Evolutionary conservation across 2,888 invertebrate species (phyloP), one percentile per base, ranked within the genome.

Genomic region (Xestia ashworthii): DNA sequence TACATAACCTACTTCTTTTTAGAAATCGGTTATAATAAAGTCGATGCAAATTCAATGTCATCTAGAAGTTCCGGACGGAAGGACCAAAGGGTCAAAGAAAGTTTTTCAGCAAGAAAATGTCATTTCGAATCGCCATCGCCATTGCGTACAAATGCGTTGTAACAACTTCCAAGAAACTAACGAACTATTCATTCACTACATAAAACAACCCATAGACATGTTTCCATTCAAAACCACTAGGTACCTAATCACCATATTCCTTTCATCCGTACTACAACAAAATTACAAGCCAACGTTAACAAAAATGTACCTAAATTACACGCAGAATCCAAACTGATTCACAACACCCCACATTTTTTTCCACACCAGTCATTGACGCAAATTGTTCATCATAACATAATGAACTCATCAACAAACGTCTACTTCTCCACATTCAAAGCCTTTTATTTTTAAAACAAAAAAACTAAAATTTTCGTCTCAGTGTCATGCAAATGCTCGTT

Each of bases 351-450:
- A 87, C 64, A 81, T 78, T 84, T 81, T 48, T 76, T 80, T 76
- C 53, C 75, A 74, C 65, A n/a, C 25, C 58, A 71, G 53, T 50
- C 46, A 82, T 83, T 80, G 80, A 87, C 82, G 82, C 62, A 87
- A 80, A 87, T 80, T 82, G 85, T 88, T 78, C 76, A 81, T 72
- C 68, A 87, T 85, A 87, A 85, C 64, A 87, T 85, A 87, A 86
- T 83, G 74, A 71, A 75, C 81, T 74, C 83, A 84, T 88, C 80
- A 85, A 86, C 71, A 53, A 80, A 67, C 80, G 73, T 79, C 83
- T 70, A 73, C 74, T 25, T n/a, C 38, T 69, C 53, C 70, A 71
- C 77, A 72, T 79, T 84, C 74, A 86, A 71, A 80, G 68, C 64
- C 74, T 77, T 73, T 60, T 78, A 88, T 80, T 85, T 82, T 70